phyloP scores from a whole-genome alignment of 2,113 vertebrate genomes.

The Phodopus roborovskii region DNA sequence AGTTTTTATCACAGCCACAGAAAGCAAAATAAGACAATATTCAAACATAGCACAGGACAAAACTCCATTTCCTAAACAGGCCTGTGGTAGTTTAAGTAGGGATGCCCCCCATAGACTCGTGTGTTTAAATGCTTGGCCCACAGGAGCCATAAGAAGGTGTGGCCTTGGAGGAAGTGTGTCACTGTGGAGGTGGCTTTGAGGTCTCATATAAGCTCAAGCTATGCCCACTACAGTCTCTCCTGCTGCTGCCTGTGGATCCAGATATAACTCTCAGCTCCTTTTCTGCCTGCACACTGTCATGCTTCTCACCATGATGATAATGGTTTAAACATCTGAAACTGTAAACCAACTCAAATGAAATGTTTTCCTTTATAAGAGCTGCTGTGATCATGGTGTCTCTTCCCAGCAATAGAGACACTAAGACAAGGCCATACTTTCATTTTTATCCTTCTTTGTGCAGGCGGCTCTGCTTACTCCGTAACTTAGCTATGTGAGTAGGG shows the following conservation, averaged over 20 bases:
- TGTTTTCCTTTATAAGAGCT: neutral
- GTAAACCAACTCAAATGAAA: neutral
- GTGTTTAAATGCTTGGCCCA: neutral
- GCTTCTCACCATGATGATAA: neutral
- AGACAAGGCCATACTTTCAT: neutral
- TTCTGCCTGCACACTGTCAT: neutral
- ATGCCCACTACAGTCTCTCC: neutral
- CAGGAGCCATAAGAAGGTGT: neutral
- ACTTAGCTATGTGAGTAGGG: neutral
- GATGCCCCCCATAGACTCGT: neutral
- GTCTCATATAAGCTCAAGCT: neutral
- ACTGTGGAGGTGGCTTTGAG: neutral
- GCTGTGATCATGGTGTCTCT: neutral
- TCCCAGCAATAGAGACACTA: neutral
- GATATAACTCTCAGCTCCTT: neutral
- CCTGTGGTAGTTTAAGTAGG: neutral
- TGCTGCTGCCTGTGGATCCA: neutral
- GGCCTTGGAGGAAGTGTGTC: neutral
- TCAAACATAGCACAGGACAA: neutral
- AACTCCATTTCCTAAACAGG: neutral
- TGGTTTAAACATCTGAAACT: neutral
- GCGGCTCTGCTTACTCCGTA: neutral
- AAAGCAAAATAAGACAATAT: neutral
- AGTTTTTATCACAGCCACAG: neutral
- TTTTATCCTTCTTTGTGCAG: neutral